Evolutionary conservation across 2,888 invertebrate species (phyloP).

Genomic region (Thelaira solivaga): DNA sequence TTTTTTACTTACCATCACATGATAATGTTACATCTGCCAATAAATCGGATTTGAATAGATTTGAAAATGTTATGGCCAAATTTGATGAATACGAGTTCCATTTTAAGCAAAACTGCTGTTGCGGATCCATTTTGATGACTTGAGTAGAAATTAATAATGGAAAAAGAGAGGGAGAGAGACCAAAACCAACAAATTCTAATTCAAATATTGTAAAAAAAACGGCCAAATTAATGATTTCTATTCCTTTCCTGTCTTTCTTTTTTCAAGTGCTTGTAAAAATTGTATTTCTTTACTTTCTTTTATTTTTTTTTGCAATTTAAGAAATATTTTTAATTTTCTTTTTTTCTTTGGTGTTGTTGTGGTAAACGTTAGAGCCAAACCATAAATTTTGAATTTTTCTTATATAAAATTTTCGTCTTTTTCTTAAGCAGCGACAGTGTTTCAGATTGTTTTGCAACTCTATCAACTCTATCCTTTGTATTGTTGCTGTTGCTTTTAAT

Average conservation of each 20-base stretch:
- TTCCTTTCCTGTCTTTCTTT: constrained; percentile 37
- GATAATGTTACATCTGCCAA: constrained; percentile 94
- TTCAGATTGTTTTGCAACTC: constrained; percentile 37
- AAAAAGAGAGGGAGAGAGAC: neutral
- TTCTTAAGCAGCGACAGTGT: constrained; percentile 58
- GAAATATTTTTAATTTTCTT: constrained; percentile 49
- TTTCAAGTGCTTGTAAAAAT: constrained; percentile 47
- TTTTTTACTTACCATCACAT: constrained; percentile 88
- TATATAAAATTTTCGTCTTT: constrained; percentile 58
- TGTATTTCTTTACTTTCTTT: constrained; percentile 64
- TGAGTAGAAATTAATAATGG: neutral
- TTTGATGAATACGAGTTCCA: constrained; percentile 97
- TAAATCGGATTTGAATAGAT: constrained; percentile 94
- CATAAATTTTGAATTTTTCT: constrained; percentile 61
- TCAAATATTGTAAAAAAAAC: constrained; percentile 12
- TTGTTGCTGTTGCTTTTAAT: constrained; percentile 9
- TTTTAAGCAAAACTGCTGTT: constrained; percentile 96
- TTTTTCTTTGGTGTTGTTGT: constrained; percentile 5
- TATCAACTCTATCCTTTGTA: constrained; percentile 8
- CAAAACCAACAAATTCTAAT: neutral
- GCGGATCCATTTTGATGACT: constrained; percentile 87
- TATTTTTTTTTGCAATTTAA: constrained; percentile 41
- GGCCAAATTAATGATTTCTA: constrained; percentile 32
- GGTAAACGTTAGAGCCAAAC: constrained; percentile 57
- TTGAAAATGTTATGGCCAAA: constrained; percentile 93